phyloP scores from a whole-genome alignment of 2,113 vertebrate species.

The Nansenia antarctica region DNA sequence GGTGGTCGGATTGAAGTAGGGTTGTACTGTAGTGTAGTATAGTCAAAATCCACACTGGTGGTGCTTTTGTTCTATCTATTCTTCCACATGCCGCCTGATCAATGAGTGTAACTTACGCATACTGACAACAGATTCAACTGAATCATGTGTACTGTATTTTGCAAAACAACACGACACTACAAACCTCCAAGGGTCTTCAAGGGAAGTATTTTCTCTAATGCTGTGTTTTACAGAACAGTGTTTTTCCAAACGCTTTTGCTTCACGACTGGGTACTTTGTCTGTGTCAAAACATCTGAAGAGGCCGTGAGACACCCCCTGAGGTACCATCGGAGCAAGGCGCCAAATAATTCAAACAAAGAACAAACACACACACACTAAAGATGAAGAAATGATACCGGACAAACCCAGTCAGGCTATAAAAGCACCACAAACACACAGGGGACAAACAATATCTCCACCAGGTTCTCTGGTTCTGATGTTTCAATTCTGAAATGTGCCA shows the following conservation, averaged over 20 bases:
- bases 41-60: no score
- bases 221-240: neutral
- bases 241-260: constrained; percentile 5
- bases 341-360: constrained; percentile 14
- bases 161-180: neutral
- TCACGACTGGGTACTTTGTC: neutral
- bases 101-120: neutral
- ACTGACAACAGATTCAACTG: neutral
- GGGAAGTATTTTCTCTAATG: neutral
- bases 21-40: no score
- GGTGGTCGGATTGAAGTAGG: neutral
- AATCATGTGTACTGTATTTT: no score
- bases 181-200: neutral
- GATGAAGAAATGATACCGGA: constrained; percentile 21
- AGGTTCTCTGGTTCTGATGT: no score
- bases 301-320: constrained; percentile 15
- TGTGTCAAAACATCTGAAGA: constrained; percentile 1
- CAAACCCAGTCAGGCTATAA: neutral
- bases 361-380: constrained; percentile 24
- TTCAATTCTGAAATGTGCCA: neutral
- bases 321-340: constrained; percentile 29
- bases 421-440: neutral
- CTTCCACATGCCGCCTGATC: neutral
- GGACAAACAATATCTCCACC: neutral
- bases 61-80: no score